Conservation (phyloP, 1,140 invertebrate genomes). For the Zaprionus camerounensis region DNA sequence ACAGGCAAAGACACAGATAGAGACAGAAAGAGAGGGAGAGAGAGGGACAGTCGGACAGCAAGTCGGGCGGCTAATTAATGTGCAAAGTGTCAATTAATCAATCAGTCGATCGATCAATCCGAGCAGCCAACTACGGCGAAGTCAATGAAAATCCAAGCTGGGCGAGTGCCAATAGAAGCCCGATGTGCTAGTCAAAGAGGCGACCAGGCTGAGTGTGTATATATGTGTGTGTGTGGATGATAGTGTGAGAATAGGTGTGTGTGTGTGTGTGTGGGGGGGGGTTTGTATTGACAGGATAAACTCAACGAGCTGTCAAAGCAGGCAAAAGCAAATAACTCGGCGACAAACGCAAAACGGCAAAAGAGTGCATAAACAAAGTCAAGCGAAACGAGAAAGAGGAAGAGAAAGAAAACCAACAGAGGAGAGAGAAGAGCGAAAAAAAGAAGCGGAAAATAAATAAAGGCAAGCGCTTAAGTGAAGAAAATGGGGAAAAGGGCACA, state of each 20-base stretch:
- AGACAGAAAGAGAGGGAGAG: not conserved
- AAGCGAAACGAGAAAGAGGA: slow-evolving; percentile 11
- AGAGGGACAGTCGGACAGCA: not conserved
- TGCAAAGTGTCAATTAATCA: slow-evolving; percentile 82
- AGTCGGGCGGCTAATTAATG: slow-evolving; percentile 67
- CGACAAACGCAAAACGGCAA: slow-evolving; percentile 58
- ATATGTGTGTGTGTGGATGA: slow-evolving; percentile 11
- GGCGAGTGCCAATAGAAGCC: slow-evolving; percentile 36
- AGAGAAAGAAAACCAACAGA: not conserved
- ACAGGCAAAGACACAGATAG: not conserved
- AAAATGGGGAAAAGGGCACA: slow-evolving; percentile 14
- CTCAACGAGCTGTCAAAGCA: slow-evolving; percentile 73
- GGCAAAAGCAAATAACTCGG: slow-evolving; percentile 66
- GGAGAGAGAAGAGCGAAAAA: slow-evolving; percentile 9
- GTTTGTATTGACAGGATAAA: slow-evolving; percentile 75
- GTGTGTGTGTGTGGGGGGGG: slow-evolving; percentile 19
- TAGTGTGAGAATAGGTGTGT: slow-evolving; percentile 10
- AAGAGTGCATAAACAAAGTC: slow-evolving; percentile 52
- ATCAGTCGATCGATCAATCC: slow-evolving; percentile 75
- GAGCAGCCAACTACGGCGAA: slow-evolving; percentile 33
- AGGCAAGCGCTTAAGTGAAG: slow-evolving; percentile 14
- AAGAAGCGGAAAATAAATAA: slow-evolving; percentile 55
- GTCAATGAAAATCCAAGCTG: slow-evolving; percentile 50
- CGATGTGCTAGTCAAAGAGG: slow-evolving; percentile 38
- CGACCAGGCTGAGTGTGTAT: slow-evolving; percentile 21